Evolutionary conservation across 1,140 invertebrate genomes (phyloP), one percentile per base, ranked within the genome.

Genomic region (Leptinotarsa lineolata): DNA sequence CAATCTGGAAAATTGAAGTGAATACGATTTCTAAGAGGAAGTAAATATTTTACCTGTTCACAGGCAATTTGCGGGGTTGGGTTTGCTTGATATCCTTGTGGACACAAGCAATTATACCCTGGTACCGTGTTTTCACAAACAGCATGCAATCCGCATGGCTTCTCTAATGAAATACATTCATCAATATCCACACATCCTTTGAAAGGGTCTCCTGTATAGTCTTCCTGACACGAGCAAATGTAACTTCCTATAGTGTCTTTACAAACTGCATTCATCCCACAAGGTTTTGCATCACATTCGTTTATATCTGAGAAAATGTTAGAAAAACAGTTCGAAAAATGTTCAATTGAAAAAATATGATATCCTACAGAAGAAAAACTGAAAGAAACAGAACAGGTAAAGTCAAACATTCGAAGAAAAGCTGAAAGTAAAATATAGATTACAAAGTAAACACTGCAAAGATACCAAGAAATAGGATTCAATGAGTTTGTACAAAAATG

Each of bases 161-260:
- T 92, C 72, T 95, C 91, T 75, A 93, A 85, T 5, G 89, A 88
- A 12, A 88, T 86, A 83, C 97, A 98, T 84, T 99, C 97, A 82
- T 99, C 91, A 76, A 98, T 92, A 85, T 99, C 97, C 87, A 87
- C 88, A 85, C 95, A 97, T 75, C 92, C 92, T 81, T 90, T 89
- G 83, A 90, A 91, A 21, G 94, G 93, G 87, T 96, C 93, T 72
- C 94, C 94, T 20, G 93, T 93, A 83, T 92, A 95, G 81, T 94
- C 94, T 75, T 91, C 88, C 82, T 91, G 91, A 84, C 95, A 97
- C 72, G 89, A 88, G 85, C 95, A 97, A 76, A 89, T 86, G 82
- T 92, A 97, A 84, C 94, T 95, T 66, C 95, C 95, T 61, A 93
- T 84, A 21, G 93, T 95, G 84, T 97, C 95, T 76, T 90, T 92